Evolutionary conservation across 2,888 invertebrate species (phyloP), one percentile per base, ranked within the genome.

Genomic region (Hirtodrosophila alboralis): DNA sequence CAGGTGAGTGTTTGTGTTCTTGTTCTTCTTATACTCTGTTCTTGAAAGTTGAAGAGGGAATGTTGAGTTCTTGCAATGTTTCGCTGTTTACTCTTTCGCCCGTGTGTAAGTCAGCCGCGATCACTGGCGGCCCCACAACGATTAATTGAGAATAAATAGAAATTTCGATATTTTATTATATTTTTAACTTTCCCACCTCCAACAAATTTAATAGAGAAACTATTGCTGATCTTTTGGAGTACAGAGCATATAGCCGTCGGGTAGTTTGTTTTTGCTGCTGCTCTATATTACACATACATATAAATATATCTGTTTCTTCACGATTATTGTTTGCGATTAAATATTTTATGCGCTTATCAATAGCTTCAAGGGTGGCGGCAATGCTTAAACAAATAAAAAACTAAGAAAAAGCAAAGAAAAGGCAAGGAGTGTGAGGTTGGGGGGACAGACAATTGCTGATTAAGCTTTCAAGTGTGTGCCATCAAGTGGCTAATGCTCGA

Each of bases 301-400:
- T n/a, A n/a, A n/a, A n/a, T n/a, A n/a, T n/a, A n/a, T 75, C 61
- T 78, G 53, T 65, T 59, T 83, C 61, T 58, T 53, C 45, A 49
- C 51, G 56, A 33, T 40, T 43, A 41, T 44, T 49, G 38, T 51
- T 14, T 27, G 43, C 84, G 83, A 81, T 84, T 86, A 86, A 86
- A 86, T 74, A 83, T 83, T 83, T 86, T 62, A 61, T 63, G 68
- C 53, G 85, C 85, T 86, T 85, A 81, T 81, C 87, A 86, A 69
- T 75, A 58, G 64, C 66, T 71, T 56, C 70, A 81, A 83, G 85
- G 86, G 65, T 74, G 63, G 61, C 68, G n/a, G n/a, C n/a, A 76
- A 68, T 61, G 63, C 63, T 74, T 80, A 84, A 86, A 61, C 63
- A 77, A 63, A 75, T 63, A 62, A 48, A 59, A 68, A 37, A 44